phyloP scores from a whole-genome alignment of 2,113 vertebrate genomes.

The Anguilla japonica region DNA sequence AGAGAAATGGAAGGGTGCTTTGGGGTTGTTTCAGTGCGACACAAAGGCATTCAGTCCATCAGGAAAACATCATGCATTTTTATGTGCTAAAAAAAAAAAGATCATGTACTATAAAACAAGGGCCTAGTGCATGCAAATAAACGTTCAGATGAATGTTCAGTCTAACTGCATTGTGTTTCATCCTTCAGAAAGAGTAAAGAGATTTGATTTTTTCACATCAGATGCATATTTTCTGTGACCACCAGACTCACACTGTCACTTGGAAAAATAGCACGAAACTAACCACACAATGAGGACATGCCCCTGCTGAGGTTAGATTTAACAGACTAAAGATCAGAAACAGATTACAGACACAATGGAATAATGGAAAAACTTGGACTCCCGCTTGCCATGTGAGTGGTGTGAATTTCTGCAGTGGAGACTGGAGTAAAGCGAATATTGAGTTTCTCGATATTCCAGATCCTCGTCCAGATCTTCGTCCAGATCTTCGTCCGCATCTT shows the following conservation, averaged over 20 bases:
- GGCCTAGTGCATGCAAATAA: not conserved
- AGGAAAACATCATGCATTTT: constrained; percentile 19
- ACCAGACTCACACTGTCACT: not conserved
- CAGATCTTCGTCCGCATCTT: not conserved
- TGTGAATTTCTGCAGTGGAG: not conserved
- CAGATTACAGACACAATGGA: not conserved
- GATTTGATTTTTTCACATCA: not conserved
- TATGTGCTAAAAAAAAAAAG: constrained; percentile 5
- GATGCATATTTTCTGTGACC: not conserved
- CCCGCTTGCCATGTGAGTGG: not conserved
- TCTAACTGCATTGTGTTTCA: not conserved
- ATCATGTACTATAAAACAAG: constrained; percentile 1
- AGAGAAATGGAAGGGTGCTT: not conserved
- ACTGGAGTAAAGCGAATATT: not conserved
- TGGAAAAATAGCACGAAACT: not conserved
- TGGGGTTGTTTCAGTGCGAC: not conserved
- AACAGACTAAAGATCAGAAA: not conserved
- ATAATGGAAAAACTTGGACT: not conserved
- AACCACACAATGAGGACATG: not conserved
- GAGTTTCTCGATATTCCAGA: not conserved
- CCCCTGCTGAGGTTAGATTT: not conserved
- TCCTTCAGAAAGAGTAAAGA: not conserved
- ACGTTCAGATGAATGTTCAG: not conserved
- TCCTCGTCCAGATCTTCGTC: no score
- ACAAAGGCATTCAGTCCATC: constrained; percentile 9